Evolutionary conservation across 2,113 vertebrate genomes (phyloP), one percentile per base, ranked within the genome.

Genomic region (Alethe castanea): DNA sequence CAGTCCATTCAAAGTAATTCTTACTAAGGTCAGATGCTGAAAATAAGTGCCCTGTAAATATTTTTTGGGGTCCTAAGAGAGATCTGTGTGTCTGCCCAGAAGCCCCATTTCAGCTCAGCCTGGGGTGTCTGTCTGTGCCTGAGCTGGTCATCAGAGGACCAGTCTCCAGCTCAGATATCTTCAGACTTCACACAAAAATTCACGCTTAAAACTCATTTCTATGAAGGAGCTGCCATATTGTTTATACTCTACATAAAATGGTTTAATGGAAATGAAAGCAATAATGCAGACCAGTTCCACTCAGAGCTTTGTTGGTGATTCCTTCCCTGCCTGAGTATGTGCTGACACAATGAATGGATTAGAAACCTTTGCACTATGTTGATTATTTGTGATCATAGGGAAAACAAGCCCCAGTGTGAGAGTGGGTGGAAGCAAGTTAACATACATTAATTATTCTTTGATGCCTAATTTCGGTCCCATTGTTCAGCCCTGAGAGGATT

Each of bases 401-500:
- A n/a, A 54, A 62, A 91, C 81, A 57, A 38, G 8, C 8, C 53
- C 48, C 74, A 48, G 29, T 40, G 17, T 82, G 47, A 45, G 48
- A 76, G 50, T 85, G 54, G 12, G 47, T 87, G 54, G 70, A 62
- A 87, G 23, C 26, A 89, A 90, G 78, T 80, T 92, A 87, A 66
- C 24, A 26, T 78, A 66, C 36, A 92, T 77, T 82, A 90, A 50
- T 91, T 85, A 89, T 73, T 71, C 47, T 91, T 90, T 87, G 78
- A 73, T 87, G 62, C 78, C 59, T 85, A n/a, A 35, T 87, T 95
- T 95, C 78, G 56, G 66, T 77, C 35, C 50, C 54, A 91, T 84
- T 95, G 86, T 95, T 91, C 52, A 87, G 60, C 35, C 57, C 33
- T 92, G 74, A 70, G 59, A 93, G 67, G 35, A 62, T 53, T 92